Evolutionary conservation across 2,113 vertebrate genomes (phyloP).

Genomic region (Zosterops pallidus): DNA sequence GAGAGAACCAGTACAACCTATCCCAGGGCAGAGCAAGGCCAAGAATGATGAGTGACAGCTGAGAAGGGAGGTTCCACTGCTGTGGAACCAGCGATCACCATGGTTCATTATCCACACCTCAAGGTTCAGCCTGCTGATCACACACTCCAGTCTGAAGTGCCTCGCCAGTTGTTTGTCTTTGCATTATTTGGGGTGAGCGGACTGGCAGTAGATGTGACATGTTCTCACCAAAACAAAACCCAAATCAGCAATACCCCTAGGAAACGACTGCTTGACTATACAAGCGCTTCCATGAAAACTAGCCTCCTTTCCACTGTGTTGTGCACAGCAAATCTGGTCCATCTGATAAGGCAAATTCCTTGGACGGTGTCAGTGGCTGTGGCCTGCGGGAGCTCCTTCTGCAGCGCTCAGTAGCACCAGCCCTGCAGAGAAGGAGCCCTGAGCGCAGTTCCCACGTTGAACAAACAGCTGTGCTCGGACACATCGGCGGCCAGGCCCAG

Average conservation of each 20-base stretch:
- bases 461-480: not conserved
- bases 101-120: not conserved
- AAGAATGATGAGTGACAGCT: not conserved
- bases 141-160: not conserved
- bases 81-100: not conserved
- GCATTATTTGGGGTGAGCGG: not conserved
- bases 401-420: accelerated
- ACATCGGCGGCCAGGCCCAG: accelerated
- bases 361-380: not conserved
- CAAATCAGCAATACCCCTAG: not conserved
- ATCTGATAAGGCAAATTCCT: not conserved
- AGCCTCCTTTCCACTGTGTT: not conserved
- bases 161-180: not conserved
- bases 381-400: not conserved
- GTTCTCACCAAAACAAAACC: not conserved
- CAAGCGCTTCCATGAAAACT: not conserved
- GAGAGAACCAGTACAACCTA: not conserved
- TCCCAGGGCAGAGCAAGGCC: not conserved
- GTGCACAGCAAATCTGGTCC: accelerated
- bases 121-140: not conserved
- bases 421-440: not conserved
- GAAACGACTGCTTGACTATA: accelerated
- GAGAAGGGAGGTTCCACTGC: not conserved
- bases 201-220: not conserved
- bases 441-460: not conserved